A percentile compares a stretch with the other conserved stretches of the same genome.
Conservation (phyloP, 2,888 invertebrate genomes). For the Villa cingulata region DNA sequence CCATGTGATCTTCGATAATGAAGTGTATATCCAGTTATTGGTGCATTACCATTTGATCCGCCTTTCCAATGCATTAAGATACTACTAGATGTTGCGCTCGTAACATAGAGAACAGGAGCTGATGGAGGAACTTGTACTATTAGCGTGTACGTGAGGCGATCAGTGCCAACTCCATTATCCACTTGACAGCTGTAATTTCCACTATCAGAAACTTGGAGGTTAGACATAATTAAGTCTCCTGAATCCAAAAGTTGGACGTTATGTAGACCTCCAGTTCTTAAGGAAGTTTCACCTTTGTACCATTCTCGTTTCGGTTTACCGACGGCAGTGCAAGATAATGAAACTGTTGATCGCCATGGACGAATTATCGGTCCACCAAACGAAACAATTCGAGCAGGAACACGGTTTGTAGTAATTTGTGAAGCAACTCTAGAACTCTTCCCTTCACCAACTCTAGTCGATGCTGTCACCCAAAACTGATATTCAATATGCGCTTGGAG, state of each 20-base stretch:
- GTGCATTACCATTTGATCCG: slow-evolving; percentile 54
- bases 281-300: slow-evolving; percentile 44
- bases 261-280: slow-evolving; percentile 44
- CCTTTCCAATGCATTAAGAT: slow-evolving; percentile 62
- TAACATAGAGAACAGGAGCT: slow-evolving; percentile 58
- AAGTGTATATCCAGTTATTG: slow-evolving; percentile 52
- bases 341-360: slow-evolving; percentile 52
- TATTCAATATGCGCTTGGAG: slow-evolving; percentile 57
- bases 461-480: slow-evolving; percentile 67
- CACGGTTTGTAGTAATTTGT: slow-evolving; percentile 49
- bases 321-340: slow-evolving; percentile 50
- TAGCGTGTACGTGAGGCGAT: slow-evolving; percentile 49
- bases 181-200: slow-evolving; percentile 59
- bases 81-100: slow-evolving; percentile 61
- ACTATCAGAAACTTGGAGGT: slow-evolving; percentile 48
- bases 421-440: slow-evolving; percentile 54
- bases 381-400: slow-evolving; percentile 56
- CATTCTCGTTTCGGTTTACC: slow-evolving; percentile 53
- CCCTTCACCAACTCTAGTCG: slow-evolving; percentile 64
- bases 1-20: slow-evolving; percentile 52
- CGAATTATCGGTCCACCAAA: slow-evolving; percentile 52
- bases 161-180: slow-evolving; percentile 54
- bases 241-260: slow-evolving; percentile 49
- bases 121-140: slow-evolving; percentile 61
- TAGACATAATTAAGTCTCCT: slow-evolving; percentile 50